phyloP scores from a whole-genome alignment of 2,113 vertebrate genomes.

The Equus przewalskii region DNA sequence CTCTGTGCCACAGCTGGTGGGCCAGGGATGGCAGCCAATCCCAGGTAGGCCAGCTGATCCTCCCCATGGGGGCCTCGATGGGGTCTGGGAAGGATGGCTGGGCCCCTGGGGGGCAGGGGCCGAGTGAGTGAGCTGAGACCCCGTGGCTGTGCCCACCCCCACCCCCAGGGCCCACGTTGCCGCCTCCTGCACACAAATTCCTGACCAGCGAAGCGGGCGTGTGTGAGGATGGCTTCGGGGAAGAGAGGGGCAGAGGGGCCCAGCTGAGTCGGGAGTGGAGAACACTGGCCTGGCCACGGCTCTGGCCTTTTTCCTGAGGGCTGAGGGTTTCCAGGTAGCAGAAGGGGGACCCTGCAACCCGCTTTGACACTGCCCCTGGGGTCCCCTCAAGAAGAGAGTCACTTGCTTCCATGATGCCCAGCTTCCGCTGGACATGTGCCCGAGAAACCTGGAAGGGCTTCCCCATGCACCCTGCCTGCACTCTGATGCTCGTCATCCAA shows the following conservation, averaged over 20 bases:
- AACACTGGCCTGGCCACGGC: too few species aligned
- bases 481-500: rapidly evolving
- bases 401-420: rapidly evolving
- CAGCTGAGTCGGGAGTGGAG: background rate
- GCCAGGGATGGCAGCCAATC: rapidly evolving
- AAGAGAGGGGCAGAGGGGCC: background rate
- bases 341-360: background rate
- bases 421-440: background rate
- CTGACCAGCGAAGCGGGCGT: background rate
- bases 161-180: background rate
- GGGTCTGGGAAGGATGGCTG: rapidly evolving
- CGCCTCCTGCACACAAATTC: rapidly evolving
- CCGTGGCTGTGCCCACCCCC: background rate
- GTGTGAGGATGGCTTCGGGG: rapidly evolving
- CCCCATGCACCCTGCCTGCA: rapidly evolving
- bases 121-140: too few species aligned
- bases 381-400: background rate
- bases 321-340: background rate
- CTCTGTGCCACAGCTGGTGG: rapidly evolving
- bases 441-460: background rate
- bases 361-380: rapidly evolving
- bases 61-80: rapidly evolving
- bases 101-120: rapidly evolving
- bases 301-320: background rate
- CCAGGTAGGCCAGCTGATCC: background rate